These are phyloP conservation scores for Atherinosoma microstoma DNA, from an alignment of 2,797 vertebrate genomes.

Conservation along the genomic window DNA sequence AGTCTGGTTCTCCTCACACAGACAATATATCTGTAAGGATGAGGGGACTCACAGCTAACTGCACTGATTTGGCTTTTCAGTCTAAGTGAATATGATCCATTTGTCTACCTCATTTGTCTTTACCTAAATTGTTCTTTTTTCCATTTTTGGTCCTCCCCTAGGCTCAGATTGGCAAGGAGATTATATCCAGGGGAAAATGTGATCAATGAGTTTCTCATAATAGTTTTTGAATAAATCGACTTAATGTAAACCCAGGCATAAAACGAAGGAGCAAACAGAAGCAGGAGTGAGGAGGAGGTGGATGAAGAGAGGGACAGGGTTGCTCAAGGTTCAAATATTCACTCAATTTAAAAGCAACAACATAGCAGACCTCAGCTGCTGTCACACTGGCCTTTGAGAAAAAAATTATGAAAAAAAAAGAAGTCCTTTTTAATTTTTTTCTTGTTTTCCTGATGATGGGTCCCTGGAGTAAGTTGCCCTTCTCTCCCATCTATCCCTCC, in stretches of 20 bases:
- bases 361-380: conserved; percentile 74
- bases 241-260: conserved; percentile 86
- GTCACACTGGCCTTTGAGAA: conserved; percentile 65
- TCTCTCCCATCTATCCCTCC: conserved; percentile 36
- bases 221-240: conserved; percentile 84
- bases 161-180: conserved; percentile 74
- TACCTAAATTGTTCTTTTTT: conserved; percentile 11
- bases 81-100: conserved; percentile 60
- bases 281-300: conserved; percentile 19
- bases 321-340: conserved; percentile 85
- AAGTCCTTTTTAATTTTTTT: conserved; percentile 39
- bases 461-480: conserved; percentile 51
- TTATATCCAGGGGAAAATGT: conserved; percentile 79
- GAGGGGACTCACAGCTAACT: conserved; percentile 48
- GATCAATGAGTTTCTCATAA: conserved; percentile 82
- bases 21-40: conserved; percentile 70
- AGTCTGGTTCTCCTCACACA: conserved; percentile 60
- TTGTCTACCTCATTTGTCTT: conserved; percentile 46
- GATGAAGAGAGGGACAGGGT: conserved; percentile 23
- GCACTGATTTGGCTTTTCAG: conserved; percentile 46
- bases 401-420: conserved; percentile 34
- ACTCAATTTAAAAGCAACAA: conserved; percentile 87
- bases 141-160: conserved; percentile 19
- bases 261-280: conserved; percentile 33
- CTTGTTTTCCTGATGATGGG: conserved; percentile 58